Evolutionary conservation across 2,888 invertebrate species (phyloP), one percentile per base, ranked within the genome.

Genomic region (Oasisia sp.): DNA sequence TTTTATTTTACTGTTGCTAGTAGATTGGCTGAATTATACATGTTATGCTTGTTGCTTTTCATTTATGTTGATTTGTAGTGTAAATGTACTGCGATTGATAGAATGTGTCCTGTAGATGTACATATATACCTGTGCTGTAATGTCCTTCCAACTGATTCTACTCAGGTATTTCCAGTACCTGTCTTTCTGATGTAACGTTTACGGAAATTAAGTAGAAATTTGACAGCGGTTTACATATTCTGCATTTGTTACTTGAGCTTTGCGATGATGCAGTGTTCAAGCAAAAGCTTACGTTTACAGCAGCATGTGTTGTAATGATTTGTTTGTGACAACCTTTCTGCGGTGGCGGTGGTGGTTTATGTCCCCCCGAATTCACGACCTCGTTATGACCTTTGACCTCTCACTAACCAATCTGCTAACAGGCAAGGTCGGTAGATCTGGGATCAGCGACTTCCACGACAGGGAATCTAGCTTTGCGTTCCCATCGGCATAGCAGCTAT

Each of bases 351-450:
- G 74, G 74, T 74, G 50, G 50, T 74, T 74, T 74, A 74, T 74
- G 7, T 19, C 27, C 74, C 74, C 74, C 27, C 74, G 27, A 27
- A 7, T 74, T 74, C 74, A 74, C 74, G 74, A 74, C 74, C 74
- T 74, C 27, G 74, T 27, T 74, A 74, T 74, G 74, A 74, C 74
- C 74, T 74, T 74, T 74, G 74, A 74, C 74, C 74, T 74, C 74
- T 74, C 19, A 74, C 74, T 74, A 74, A 74, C 74, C 74, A 74
- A 74, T 74, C 74, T 74, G 27, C 74, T 74, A 74, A 74, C 74
- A 74, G 74, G 74, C 74, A 74, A 74, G 74, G 74, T 74, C 74
- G 27, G 74, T 74, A 74, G 74, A 74, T 74, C 74, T 74, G 19
- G 74, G 74, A 74, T 74, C 74, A 27, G n/a, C 74, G 74, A 27